phyloP scores from a whole-genome alignment of 2,797 vertebrate species.

The Hirundo rustica region DNA sequence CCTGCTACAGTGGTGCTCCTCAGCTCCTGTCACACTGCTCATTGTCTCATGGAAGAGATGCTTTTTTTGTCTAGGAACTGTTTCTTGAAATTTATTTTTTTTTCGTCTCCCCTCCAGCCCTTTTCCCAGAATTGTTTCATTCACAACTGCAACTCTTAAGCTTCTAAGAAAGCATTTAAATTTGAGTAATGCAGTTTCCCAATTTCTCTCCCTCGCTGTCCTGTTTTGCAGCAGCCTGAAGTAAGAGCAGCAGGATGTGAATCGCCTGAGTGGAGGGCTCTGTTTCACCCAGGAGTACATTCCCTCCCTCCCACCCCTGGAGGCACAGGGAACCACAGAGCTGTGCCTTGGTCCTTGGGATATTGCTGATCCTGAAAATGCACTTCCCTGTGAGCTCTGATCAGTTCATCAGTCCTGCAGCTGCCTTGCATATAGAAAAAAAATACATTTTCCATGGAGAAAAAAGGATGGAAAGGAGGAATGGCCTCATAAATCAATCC shows the following conservation, averaged over 20 bases:
- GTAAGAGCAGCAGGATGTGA: background rate
- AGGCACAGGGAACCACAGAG: background rate
- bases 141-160: conserved; percentile 28
- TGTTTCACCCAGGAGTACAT: background rate
- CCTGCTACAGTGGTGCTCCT: background rate
- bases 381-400: background rate
- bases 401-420: background rate
- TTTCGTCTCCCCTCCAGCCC: background rate
- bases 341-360: background rate
- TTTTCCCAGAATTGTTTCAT: conserved; percentile 43
- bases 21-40: background rate
- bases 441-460: background rate
- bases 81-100: background rate
- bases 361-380: background rate
- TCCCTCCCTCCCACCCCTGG: background rate
- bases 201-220: conserved; percentile 6
- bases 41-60: background rate
- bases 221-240: conserved; percentile 16
- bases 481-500: background rate
- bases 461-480: background rate
- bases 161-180: conserved; percentile 29
- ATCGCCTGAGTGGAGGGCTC: background rate
- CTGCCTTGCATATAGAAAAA: fast-evolving
- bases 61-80: background rate
- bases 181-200: conserved; percentile 39